Evolutionary conservation across 2,888 invertebrate species (phyloP).

Genomic region (Antheraea yamamai): DNA sequence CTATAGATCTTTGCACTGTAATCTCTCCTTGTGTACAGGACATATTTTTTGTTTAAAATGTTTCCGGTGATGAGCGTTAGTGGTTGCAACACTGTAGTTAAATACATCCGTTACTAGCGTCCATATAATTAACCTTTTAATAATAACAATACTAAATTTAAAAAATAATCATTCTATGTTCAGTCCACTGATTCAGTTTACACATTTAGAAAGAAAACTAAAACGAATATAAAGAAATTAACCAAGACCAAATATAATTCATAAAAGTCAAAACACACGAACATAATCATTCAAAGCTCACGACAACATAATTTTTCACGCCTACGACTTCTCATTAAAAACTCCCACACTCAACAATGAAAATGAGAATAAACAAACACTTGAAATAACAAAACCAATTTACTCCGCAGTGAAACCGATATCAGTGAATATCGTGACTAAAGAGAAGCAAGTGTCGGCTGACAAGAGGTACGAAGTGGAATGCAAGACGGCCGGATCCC

Average conservation of each 20-base stretch:
- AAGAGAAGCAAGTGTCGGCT: conserved; percentile 91
- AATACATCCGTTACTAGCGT: too few relatives aligned
- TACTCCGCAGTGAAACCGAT: conserved; percentile 90
- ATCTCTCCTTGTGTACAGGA: too few relatives aligned
- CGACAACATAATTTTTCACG: conserved; percentile 11
- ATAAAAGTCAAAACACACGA: neutral
- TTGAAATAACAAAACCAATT: conserved; percentile 31
- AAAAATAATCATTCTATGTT: neutral
- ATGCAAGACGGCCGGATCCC: conserved; percentile 92
- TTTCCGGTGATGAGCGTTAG: too few relatives aligned
- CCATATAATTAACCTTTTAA: too few relatives aligned
- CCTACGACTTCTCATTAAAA: conserved; percentile 13
- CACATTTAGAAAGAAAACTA: neutral
- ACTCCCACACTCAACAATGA: neutral
- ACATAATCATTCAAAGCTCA: conserved; percentile 8
- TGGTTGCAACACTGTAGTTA: too few relatives aligned
- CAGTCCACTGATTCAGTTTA: neutral
- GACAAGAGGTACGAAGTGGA: conserved; percentile 94
- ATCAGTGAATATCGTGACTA: conserved; percentile 90
- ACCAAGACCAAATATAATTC: neutral
- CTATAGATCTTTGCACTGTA: too few relatives aligned
- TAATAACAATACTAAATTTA: too few relatives aligned
- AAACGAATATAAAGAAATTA: neutral
- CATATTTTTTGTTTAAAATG: too few relatives aligned
- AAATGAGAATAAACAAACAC: conserved; percentile 8